A percentile compares a stretch with the other conserved stretches of the same genome.
phyloP scores from a whole-genome alignment of 2,113 vertebrate species.

The Chloropsis hardwickii region DNA sequence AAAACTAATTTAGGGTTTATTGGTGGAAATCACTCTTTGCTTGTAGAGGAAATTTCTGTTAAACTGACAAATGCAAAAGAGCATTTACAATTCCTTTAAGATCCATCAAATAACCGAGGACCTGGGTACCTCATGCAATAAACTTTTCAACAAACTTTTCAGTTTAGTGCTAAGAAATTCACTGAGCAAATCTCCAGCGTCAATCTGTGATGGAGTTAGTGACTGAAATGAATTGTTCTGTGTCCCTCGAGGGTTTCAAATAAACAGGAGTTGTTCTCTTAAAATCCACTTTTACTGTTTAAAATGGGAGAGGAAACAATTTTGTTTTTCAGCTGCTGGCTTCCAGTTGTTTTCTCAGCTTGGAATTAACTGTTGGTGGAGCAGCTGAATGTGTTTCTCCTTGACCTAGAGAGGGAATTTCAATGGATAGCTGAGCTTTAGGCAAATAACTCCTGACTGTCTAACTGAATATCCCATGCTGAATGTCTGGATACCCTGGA shows the following conservation, averaged over 20 bases:
- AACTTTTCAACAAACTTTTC: background rate
- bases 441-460: fast-evolving
- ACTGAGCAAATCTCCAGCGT: background rate
- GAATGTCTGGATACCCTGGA: background rate
- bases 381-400: background rate
- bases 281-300: background rate
- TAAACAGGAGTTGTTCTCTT: background rate
- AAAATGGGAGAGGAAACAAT: background rate
- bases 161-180: background rate
- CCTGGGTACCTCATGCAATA: background rate
- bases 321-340: background rate
- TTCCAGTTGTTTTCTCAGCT: background rate
- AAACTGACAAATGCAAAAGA: background rate
- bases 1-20: background rate
- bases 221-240: background rate
- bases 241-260: background rate
- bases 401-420: background rate
- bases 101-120: background rate
- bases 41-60: background rate
- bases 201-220: background rate
- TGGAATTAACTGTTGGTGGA: background rate
- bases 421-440: background rate
- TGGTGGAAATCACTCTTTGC: background rate
- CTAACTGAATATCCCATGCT: background rate
- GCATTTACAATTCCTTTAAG: background rate